phyloP scores from a whole-genome alignment of 2,113 vertebrate genomes.

The Cinclus cinclus region DNA sequence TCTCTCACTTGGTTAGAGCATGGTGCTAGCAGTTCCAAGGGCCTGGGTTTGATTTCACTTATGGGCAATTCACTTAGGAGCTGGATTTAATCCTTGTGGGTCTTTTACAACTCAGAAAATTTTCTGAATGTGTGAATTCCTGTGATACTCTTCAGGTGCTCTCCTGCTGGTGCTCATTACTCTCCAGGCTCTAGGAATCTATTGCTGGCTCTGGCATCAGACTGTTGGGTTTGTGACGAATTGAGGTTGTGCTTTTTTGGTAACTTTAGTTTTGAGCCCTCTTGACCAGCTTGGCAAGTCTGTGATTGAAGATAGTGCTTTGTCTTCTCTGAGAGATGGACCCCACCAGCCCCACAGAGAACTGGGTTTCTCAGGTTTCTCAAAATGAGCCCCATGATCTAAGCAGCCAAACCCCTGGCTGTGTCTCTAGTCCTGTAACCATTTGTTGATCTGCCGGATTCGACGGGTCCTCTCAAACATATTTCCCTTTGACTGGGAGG shows the following conservation, averaged over 20 bases:
- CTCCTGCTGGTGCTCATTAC: not conserved
- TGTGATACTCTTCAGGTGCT: not conserved
- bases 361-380: not conserved
- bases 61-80: not conserved
- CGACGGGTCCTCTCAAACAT: not conserved
- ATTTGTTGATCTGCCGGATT: not conserved
- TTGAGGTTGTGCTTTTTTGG: not conserved
- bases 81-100: not conserved
- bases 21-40: not conserved
- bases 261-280: not conserved
- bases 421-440: not conserved
- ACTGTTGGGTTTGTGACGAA: not conserved
- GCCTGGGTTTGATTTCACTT: not conserved
- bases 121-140: not conserved
- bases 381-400: not conserved
- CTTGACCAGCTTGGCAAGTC: not conserved
- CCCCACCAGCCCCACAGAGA: not conserved
- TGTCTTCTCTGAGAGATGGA: not conserved
- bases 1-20: not conserved
- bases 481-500: not conserved
- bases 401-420: not conserved
- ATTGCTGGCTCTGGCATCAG: not conserved
- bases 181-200: not conserved
- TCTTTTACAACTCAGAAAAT: not conserved
- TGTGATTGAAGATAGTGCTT: not conserved